phyloP scores from a whole-genome alignment of 2,113 vertebrate genomes.

The Sebastes fasciatus region DNA sequence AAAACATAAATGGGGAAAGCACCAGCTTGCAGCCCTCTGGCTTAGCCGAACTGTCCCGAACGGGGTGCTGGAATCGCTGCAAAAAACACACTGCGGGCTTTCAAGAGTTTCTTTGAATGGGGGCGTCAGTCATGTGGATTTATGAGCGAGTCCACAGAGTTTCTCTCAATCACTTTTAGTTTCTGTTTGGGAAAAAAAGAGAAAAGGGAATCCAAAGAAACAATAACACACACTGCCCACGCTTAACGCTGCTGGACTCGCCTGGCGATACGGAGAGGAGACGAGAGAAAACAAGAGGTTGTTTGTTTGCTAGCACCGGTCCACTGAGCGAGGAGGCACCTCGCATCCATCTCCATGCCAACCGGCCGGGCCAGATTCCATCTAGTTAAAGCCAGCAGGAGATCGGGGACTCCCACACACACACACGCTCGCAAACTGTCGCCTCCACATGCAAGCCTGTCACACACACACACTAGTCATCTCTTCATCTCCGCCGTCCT shows the following conservation, averaged over 20 bases:
- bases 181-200: neutral
- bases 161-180: neutral
- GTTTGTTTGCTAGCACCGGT: conserved; percentile 60
- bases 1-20: conserved; percentile 38
- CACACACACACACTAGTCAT: conserved; percentile 42
- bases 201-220: neutral
- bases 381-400: conserved; percentile 40
- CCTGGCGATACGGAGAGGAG: neutral
- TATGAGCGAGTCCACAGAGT: conserved; percentile 8
- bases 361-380: conserved; percentile 47
- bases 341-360: conserved; percentile 61
- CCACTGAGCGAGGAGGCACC: conserved; percentile 48
- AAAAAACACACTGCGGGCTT: neutral
- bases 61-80: neutral
- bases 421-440: neutral
- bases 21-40: conserved; percentile 55
- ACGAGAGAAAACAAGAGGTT: conserved; percentile 28
- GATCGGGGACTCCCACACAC: conserved; percentile 23
- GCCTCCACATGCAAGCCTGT: conserved; percentile 18
- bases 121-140: conserved; percentile 4
- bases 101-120: conserved; percentile 8
- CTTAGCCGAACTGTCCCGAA: conserved; percentile 28
- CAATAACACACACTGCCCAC: neutral
- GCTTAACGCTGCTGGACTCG: conserved; percentile 30
- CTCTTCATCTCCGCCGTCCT: conserved; percentile 23